Evolutionary conservation across 2,888 invertebrate genomes (phyloP), one percentile per base, ranked within the genome.

Genomic region (Caenorhabditis sp.): DNA sequence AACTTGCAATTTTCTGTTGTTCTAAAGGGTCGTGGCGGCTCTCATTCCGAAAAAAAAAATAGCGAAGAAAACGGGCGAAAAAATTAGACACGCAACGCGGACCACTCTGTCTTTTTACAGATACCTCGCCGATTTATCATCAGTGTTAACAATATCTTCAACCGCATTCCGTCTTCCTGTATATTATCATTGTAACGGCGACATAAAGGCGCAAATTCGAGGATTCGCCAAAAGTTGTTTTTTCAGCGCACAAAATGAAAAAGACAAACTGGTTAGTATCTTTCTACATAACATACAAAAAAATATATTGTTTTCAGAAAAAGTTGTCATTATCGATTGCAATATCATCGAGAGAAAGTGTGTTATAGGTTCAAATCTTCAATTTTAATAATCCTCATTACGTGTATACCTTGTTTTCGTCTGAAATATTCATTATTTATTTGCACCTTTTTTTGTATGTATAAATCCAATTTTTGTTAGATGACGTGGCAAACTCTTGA

Each of bases 111-210:
- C n/a, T n/a, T 21, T 27, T 58, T 77, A 37, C 68, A 81, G 81
- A 67, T 79, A 79, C 59, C 60, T 81, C 55, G 66, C 81, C 21
- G 81, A 81, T 59, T 60, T 81, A 37, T 81, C 81, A 6, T 81
- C 81, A 0, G 67, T 81, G 4, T 67, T 79, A 27, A 78, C 81
- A 10, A 79, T 79, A n/a, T 76, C 76, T 36, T 78, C 78, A 12
- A 81, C 81, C 0, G 77, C 81, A 8, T 68, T 79, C 54, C 75
- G 81, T 12, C 72, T 81, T 5, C 79, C 79, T 17, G 77, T 81
- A n/a, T 81, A 81, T 54, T 81, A 68, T 49, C 71, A 69, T 27
- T 78, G 78, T 23, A 81, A 79, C 58, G 63, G 69, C 26, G 76
- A 75, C 37, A 76, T 81, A 43, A 58, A 78, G 17, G 58, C 59